phyloP scores from a whole-genome alignment of 1,140 invertebrate species.

The Trichogramma pretiosum region DNA sequence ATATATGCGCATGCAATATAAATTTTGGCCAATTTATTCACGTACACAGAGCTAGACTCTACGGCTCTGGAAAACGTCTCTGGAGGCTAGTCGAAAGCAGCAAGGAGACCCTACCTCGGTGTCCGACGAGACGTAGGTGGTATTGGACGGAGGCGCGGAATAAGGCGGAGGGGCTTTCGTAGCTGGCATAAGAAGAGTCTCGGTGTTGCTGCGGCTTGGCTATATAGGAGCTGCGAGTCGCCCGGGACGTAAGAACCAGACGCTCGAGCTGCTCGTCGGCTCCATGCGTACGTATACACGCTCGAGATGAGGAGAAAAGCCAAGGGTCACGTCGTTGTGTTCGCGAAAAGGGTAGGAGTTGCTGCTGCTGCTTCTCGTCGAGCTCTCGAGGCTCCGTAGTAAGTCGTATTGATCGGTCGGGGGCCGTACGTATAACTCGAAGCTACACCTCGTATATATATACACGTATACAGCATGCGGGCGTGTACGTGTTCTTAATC shows the following conservation, averaged over 20 bases:
- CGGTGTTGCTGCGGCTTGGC: too few relatives aligned
- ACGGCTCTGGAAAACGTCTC: neutral
- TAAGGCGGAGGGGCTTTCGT: neutral
- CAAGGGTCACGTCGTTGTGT: too few relatives aligned
- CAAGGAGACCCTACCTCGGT: too few relatives aligned
- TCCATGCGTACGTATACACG: neutral
- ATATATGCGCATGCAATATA: too few relatives aligned
- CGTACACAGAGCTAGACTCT: too few relatives aligned
- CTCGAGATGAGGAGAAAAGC: neutral
- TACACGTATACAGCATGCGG: too few relatives aligned
- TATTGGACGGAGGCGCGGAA: neutral
- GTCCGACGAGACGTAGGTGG: neutral
- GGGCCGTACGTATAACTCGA: slow-evolving; percentile 38
- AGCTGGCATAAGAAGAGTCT: too few relatives aligned
- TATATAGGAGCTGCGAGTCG: slow-evolving; percentile 33
- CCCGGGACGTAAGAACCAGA: slow-evolving; percentile 45
- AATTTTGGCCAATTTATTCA: too few relatives aligned
- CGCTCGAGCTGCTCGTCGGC: neutral
- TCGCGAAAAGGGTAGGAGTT: slow-evolving; percentile 20
- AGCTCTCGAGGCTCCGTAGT: slow-evolving; percentile 40
- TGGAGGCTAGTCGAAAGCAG: neutral
- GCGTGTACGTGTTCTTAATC: slow-evolving; percentile 49
- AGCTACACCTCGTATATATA: too few relatives aligned
- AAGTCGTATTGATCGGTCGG: slow-evolving; percentile 45
- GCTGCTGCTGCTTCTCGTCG: slow-evolving; percentile 32